Evolutionary conservation across 2,797 vertebrate species (phyloP).

Genomic region (Lagodon rhomboides): DNA sequence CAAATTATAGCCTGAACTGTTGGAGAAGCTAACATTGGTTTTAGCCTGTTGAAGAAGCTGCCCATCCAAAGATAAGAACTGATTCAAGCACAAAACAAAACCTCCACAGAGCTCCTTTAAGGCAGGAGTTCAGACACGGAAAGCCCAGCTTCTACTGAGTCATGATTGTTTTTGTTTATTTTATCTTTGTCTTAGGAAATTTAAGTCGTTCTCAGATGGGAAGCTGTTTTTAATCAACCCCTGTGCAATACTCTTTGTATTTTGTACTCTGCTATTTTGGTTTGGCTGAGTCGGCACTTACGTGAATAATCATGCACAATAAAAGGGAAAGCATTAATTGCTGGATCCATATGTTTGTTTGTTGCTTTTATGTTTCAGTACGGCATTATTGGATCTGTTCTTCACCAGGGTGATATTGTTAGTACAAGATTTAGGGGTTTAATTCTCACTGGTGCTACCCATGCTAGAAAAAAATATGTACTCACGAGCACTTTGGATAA

Average conservation of each 20-base stretch:
- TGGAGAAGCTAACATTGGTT: too few relatives aligned
- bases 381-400: background rate
- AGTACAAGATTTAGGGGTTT: conserved; percentile 2
- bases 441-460: background rate
- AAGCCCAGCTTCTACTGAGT: background rate
- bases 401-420: background rate
- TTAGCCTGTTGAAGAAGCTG: too few relatives aligned
- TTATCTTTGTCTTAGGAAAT: background rate
- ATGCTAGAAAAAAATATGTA: background rate
- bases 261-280: conserved; percentile 22
- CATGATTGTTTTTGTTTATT: background rate
- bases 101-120: too few relatives aligned
- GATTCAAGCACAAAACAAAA: too few relatives aligned
- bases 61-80: too few relatives aligned
- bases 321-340: too few relatives aligned
- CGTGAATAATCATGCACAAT: too few relatives aligned
- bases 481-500: conserved; percentile 1
- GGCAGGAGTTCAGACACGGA: background rate
- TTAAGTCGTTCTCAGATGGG: background rate
- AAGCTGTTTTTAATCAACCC: conserved; percentile 16
- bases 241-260: conserved; percentile 4
- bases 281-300: conserved; percentile 19
- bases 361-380: conserved; percentile 1
- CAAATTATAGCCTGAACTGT: too few relatives aligned
- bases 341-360: conserved; percentile 1